A percentile compares a stretch with the other conserved stretches of the same genome.
phyloP scores from a whole-genome alignment of 2,888 invertebrate genomes.

The Spodoptera littoralis region DNA sequence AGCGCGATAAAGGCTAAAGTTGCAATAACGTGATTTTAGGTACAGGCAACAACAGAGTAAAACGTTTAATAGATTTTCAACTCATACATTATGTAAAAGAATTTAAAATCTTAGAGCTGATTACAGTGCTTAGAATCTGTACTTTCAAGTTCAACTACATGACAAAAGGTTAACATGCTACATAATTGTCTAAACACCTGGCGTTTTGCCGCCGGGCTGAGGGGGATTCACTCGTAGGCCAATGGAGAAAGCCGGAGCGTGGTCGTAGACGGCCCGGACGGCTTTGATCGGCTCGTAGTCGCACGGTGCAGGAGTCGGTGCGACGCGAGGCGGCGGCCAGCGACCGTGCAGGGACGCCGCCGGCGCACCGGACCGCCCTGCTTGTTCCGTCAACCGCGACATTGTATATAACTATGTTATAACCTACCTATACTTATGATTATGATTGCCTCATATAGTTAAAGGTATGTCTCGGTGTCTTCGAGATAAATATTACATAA shows the following conservation, averaged over 20 bases:
- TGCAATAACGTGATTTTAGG: too few species aligned
- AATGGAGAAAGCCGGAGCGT: conserved; percentile 90
- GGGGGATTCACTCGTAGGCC: conserved; percentile 87
- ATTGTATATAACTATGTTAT: conserved; percentile 22
- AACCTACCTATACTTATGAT: too few species aligned
- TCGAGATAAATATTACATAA: too few species aligned
- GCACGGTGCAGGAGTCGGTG: conserved; percentile 95
- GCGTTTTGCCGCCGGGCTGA: conserved; percentile 81
- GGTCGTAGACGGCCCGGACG: conserved; percentile 84
- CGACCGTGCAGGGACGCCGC: conserved; percentile 94
- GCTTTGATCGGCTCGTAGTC: conserved; percentile 95
- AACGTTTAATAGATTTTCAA: too few species aligned
- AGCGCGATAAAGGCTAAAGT: too few species aligned
- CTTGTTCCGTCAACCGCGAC: conserved; percentile 47
- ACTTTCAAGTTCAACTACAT: conserved; percentile 18
- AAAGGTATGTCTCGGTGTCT: too few species aligned
- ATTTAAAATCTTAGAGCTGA: too few species aligned
- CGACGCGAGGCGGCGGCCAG: conserved; percentile 90
- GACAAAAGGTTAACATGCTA: conserved; percentile 43
- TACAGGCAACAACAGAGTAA: too few species aligned
- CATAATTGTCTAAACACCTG: conserved; percentile 80
- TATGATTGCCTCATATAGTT: too few species aligned
- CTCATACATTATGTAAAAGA: too few species aligned
- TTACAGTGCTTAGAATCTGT: too few species aligned
- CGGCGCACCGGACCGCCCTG: conserved; percentile 92